Percentiles rank a stretch among this genome's conserved stretches.
These are phyloP conservation scores for Seriola dumerili DNA, from an alignment of 2,113 vertebrate species.

Conservation along the genomic window DNA sequence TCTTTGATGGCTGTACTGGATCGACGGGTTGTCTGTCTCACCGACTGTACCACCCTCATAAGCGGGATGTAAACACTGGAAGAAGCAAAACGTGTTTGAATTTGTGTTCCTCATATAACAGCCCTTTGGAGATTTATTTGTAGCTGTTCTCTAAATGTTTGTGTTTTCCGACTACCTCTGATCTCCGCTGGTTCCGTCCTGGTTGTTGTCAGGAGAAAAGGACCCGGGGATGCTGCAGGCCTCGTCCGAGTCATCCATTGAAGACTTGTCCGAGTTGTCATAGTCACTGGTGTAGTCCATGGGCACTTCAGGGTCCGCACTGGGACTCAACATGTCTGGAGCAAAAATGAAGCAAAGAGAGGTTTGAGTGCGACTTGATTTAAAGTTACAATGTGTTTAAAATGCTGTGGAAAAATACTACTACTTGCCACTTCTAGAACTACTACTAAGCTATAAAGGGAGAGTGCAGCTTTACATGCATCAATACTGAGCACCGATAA, in stretches of 20 bases:
- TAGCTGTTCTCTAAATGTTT: neutral
- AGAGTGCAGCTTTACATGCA: constrained; percentile 21
- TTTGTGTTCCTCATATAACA: neutral
- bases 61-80: constrained; percentile 89
- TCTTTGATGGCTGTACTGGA: constrained; percentile 91
- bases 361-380: neutral
- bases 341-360: neutral
- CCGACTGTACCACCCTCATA: constrained; percentile 93
- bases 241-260: constrained; percentile 89
- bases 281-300: constrained; percentile 91
- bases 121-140: neutral
- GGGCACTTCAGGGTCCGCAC: constrained; percentile 84
- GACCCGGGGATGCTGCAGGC: constrained; percentile 88
- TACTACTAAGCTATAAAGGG: neutral
- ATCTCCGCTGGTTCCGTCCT: constrained; percentile 83
- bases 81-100: neutral
- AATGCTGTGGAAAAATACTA: constrained; percentile 1
- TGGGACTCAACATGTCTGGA: constrained; percentile 84
- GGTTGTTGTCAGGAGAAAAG: constrained; percentile 89
- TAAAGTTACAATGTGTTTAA: neutral
- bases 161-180: constrained; percentile 81
- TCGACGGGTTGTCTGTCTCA: constrained; percentile 91
- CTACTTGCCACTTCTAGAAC: neutral
- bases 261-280: constrained; percentile 86
- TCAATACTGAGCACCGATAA: neutral